A percentile compares a stretch with the other conserved stretches of the same genome.
Evolutionary conservation across 2,113 vertebrate genomes (phyloP).

Genomic region (Globicephala melas): DNA sequence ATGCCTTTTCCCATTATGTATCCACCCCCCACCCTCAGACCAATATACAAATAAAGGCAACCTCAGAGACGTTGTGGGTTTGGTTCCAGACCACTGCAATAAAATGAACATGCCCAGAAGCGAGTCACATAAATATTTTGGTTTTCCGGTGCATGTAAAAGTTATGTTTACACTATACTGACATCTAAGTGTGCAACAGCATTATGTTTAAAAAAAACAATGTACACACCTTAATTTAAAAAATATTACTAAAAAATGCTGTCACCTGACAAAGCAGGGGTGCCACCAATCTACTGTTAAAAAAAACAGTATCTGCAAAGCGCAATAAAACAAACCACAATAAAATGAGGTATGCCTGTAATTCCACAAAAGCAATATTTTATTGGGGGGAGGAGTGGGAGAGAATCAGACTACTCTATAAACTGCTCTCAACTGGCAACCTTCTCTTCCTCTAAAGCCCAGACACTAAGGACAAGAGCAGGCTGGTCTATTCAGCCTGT

Average conservation of each 20-base stretch:
- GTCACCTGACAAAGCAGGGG: neutral
- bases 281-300: neutral
- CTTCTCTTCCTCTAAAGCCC: neutral
- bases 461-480: neutral
- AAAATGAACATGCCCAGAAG: neutral
- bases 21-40: neutral
- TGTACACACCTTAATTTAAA: neutral
- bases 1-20: neutral
- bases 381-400: rapidly evolving
- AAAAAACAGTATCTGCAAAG: neutral
- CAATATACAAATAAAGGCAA: neutral
- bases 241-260: neutral
- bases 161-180: neutral
- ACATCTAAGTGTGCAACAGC: neutral
- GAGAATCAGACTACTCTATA: neutral
- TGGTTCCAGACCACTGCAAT: neutral
- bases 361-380: neutral
- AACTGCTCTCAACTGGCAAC: neutral
- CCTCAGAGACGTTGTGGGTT: neutral
- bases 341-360: neutral
- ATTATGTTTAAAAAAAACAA: neutral
- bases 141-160: neutral
- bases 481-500: neutral
- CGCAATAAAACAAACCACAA: neutral
- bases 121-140: neutral